phyloP scores from a whole-genome alignment of 2,888 invertebrate species.

The Aporophyla lueneburgensis region DNA sequence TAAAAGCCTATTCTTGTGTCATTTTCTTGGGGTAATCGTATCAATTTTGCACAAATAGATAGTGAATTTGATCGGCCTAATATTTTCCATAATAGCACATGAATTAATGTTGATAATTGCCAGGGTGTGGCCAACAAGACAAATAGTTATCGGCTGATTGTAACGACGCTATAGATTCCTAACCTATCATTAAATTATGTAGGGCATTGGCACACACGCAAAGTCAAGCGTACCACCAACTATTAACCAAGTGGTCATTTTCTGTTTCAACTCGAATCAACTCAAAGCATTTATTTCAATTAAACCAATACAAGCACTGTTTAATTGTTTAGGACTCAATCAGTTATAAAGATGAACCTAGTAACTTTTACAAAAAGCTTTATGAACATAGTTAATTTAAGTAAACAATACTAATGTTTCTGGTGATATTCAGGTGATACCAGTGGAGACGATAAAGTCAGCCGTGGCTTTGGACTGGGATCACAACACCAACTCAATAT shows the following conservation, averaged over 20 bases:
- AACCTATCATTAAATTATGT: neutral
- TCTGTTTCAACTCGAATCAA: neutral
- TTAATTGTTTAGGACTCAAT: too few relatives aligned
- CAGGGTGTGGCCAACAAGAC: too few relatives aligned
- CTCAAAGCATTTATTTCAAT: too few relatives aligned
- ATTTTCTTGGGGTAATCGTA: neutral
- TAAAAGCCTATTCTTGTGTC: neutral
- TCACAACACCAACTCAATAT: conserved; percentile 95
- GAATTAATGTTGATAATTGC: neutral
- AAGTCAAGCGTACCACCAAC: neutral
- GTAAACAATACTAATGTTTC: neutral
- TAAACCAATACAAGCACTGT: too few relatives aligned
- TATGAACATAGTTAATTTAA: neutral
- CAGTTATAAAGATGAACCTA: too few relatives aligned
- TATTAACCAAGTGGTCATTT: neutral
- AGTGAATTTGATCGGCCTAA: neutral
- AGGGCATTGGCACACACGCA: neutral
- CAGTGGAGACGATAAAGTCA: conserved; percentile 94
- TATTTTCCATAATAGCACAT: neutral
- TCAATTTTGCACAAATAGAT: neutral
- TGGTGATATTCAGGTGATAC: conserved; percentile 91
- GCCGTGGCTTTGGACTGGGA: conserved; percentile 97
- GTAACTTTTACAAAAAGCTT: too few relatives aligned
- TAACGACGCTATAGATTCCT: neutral
- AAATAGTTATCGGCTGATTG: neutral